Percentiles rank a stretch among this genome's conserved stretches.
Evolutionary conservation across 2,888 invertebrate species (phyloP).

Genomic region (Marasmarcha lunaedactyla): DNA sequence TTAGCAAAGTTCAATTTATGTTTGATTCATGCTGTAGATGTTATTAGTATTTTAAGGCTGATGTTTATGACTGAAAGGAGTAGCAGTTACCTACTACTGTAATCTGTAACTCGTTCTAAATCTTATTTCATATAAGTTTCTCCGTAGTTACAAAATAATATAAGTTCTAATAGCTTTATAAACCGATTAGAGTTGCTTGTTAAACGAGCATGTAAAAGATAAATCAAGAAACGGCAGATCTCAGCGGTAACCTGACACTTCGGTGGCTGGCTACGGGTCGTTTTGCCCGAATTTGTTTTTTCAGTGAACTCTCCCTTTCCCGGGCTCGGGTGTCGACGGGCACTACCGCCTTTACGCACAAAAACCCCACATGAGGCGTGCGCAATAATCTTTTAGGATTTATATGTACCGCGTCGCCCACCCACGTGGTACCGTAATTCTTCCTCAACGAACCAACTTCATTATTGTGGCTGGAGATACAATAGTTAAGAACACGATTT

Average conservation of each 20-base stretch:
- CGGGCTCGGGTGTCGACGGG: conserved; percentile 39
- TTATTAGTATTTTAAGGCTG: too few relatives aligned
- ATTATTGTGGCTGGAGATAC: conserved; percentile 70
- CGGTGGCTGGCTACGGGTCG: background rate
- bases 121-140: too few relatives aligned
- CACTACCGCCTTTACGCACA: too few relatives aligned
- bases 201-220: too few relatives aligned
- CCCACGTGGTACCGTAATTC: conserved; percentile 67
- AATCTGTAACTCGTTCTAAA: too few relatives aligned
- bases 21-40: too few relatives aligned
- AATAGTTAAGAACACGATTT: conserved; percentile 70
- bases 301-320: conserved; percentile 50
- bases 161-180: too few relatives aligned
- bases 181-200: too few relatives aligned
- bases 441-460: conserved; percentile 68
- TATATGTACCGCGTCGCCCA: conserved; percentile 50
- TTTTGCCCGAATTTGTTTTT: conserved; percentile 46
- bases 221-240: conserved; percentile 15
- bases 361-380: conserved; percentile 32
- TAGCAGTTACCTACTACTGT: too few relatives aligned
- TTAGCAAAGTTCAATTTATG: too few relatives aligned
- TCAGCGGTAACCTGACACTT: conserved; percentile 28
- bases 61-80: too few relatives aligned
- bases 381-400: conserved; percentile 60
- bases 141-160: too few relatives aligned